phyloP scores from a whole-genome alignment of 2,113 vertebrate species.

The Colistium nudipinnis region DNA sequence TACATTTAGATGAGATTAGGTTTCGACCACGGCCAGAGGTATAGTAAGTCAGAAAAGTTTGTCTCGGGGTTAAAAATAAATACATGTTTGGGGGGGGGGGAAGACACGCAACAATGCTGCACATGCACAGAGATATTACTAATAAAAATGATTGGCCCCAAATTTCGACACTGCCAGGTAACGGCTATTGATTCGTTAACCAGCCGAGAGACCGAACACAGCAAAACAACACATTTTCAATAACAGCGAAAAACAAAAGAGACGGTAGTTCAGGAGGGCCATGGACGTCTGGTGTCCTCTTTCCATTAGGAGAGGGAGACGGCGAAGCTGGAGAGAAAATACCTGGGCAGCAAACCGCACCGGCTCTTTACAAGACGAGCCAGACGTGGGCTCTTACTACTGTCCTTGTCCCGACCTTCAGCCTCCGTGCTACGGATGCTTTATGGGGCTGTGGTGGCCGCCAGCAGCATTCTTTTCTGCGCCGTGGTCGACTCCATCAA shows the following conservation, averaged over 20 bases:
- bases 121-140: neutral
- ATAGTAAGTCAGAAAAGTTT: neutral
- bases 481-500: no score
- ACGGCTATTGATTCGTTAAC: slow-evolving; percentile 34
- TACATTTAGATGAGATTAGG: neutral
- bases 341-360: neutral
- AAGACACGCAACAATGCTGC: no score
- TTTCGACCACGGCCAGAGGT: neutral
- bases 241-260: no score
- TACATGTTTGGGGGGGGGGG: no score
- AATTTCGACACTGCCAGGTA: neutral
- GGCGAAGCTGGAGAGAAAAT: neutral
- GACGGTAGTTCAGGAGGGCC: no score
- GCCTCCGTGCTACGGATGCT: neutral
- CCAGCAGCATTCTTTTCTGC: neutral
- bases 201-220: slow-evolving; percentile 9
- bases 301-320: no score
- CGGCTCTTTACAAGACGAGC: neutral
- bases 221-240: neutral
- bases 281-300: no score
- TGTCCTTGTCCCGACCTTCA: slow-evolving; percentile 2
- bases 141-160: neutral
- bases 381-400: neutral
- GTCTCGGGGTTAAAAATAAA: slow-evolving; percentile 1
- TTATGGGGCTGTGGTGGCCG: neutral